Evolutionary conservation across 2,888 invertebrate species (phyloP), one percentile per base, ranked within the genome.

Genomic region (Dasysyrphus tricinctus): DNA sequence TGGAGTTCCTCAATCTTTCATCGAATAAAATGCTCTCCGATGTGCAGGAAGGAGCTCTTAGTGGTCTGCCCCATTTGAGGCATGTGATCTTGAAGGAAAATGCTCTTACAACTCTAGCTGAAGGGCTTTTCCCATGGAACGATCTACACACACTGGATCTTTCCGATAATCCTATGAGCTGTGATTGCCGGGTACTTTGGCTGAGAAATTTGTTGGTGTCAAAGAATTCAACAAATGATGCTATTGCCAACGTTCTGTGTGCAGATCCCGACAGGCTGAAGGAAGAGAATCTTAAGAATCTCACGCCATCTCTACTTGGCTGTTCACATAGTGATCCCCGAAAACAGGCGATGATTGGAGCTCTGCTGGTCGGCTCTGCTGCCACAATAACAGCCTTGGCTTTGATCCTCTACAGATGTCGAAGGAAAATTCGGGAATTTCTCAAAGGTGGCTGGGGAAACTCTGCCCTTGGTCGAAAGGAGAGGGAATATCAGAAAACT

Each of bases 401-500:
- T 5, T 93, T 97, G 88, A 94, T 97, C 61, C 93, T 97, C 85
- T 97, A 97, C 92, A 94, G 96, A 89, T 97, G 96, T 91, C 94
- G 97, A 39, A 95, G 96, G 88, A 95, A 95, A 90, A 92, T 97
- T 89, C 95, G 96, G 56, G 97, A 97, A 90, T 95, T 96, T 75
- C 93, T 97, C 78, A 97, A 97, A 91, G 97, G 95, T 44, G 91
- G 92, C 32, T 92, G 92, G 92, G 92, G 92, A 69, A 92, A 92
- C 84, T 92, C 92, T 5, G 92, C 93, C 5, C 88, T 93, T 61
- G 93, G 93, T 0, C 94, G 96, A 51, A 97, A 97, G 91, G 97
- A 97, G 92, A 96, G 97, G 89, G 97, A 97, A 91, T 97, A 97
- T 92, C 97, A 97, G 92, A 97, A 97, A 93, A 97, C 97, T 4